A percentile compares a stretch with the other conserved stretches of the same genome.
phyloP scores from a whole-genome alignment of 2,888 invertebrate species.

The Volucella inflata region DNA sequence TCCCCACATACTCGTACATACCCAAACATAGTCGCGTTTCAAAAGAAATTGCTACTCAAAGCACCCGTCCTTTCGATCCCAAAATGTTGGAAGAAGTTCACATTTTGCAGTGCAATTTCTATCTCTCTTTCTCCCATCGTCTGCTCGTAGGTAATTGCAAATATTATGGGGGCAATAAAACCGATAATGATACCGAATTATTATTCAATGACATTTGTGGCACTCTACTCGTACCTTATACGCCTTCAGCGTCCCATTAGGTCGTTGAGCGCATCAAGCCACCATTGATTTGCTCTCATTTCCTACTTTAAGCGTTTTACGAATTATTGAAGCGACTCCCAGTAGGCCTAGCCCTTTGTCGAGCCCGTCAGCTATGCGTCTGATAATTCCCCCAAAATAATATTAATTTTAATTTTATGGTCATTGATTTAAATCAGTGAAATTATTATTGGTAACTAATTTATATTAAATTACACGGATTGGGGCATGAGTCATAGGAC shows the following conservation, averaged over 20 bases:
- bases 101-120: constrained; percentile 60
- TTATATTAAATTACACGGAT: constrained; percentile 69
- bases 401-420: constrained; percentile 77
- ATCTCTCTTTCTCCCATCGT: constrained; percentile 61
- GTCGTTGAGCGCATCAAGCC: constrained; percentile 43
- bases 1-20: not conserved
- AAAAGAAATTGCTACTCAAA: constrained; percentile 17
- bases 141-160: constrained; percentile 72
- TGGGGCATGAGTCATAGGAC: not conserved
- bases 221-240: constrained; percentile 13
- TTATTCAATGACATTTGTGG: constrained; percentile 78
- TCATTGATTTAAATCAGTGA: constrained; percentile 77
- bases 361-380: constrained; percentile 45
- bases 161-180: constrained; percentile 76
- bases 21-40: not conserved
- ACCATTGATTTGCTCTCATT: constrained; percentile 60
- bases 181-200: constrained; percentile 80
- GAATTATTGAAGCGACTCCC: constrained; percentile 65
- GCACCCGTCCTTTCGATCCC: not conserved
- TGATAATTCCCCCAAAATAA: constrained; percentile 74
- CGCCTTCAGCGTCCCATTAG: not conserved
- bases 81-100: constrained; percentile 6
- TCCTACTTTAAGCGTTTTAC: constrained; percentile 60
- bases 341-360: constrained; percentile 5
- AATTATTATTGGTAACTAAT: constrained; percentile 73